Evolutionary conservation across 2,888 invertebrate genomes (phyloP).

Genomic region (Chironomus tentans): DNA sequence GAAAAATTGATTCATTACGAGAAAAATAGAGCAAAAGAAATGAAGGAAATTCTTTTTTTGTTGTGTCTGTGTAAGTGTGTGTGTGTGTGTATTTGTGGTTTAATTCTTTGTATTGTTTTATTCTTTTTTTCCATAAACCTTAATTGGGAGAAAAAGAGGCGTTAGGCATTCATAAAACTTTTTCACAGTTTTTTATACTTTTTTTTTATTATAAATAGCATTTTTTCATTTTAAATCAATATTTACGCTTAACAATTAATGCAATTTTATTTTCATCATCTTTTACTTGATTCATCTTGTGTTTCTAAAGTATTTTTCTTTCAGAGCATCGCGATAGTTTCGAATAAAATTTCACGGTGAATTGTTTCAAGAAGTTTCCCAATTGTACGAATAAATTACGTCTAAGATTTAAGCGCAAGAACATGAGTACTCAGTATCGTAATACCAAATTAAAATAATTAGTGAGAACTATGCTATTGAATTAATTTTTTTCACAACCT

Average conservation of each 20-base stretch:
- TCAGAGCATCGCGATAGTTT: neutral
- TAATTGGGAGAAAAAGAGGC: too few relatives aligned
- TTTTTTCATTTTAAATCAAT: neutral
- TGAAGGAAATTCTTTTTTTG: neutral
- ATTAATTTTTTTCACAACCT: too few relatives aligned
- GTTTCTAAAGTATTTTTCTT: neutral
- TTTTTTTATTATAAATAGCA: constrained; percentile 13
- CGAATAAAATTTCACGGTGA: too few relatives aligned
- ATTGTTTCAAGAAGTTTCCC: too few relatives aligned
- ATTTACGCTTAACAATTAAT: constrained; percentile 23
- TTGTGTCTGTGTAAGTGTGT: neutral
- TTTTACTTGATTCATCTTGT: neutral
- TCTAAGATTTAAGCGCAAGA: too few relatives aligned
- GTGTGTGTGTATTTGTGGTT: neutral
- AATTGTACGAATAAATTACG: too few relatives aligned
- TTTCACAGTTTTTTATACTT: constrained; percentile 18
- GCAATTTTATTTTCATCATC: constrained; percentile 11
- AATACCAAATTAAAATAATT: too few relatives aligned
- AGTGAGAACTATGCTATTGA: too few relatives aligned
- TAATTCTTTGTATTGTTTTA: neutral
- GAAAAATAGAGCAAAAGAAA: neutral
- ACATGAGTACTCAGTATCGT: too few relatives aligned
- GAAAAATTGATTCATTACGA: too few relatives aligned
- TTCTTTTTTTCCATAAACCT: too few relatives aligned
- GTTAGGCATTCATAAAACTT: neutral